Evolutionary conservation across 2,888 invertebrate species (phyloP), one percentile per base, ranked within the genome.

Genomic region (Mesorhabditis belari): DNA sequence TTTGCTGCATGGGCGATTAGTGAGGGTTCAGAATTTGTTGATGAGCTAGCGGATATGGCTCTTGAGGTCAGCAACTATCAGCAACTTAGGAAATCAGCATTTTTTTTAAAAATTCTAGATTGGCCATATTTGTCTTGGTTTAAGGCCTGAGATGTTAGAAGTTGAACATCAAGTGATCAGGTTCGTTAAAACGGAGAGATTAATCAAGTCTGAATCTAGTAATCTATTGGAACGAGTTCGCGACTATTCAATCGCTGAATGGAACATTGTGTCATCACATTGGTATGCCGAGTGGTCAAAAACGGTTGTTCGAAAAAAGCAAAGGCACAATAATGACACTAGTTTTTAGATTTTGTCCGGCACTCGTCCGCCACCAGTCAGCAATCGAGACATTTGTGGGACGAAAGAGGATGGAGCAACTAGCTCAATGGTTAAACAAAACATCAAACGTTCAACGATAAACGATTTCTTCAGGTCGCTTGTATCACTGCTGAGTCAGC

Each of bases 71-170:
- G 29, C 5, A n/a, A 19, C 35, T 29, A n/a, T 29, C 12, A 35
- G 5, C 2, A 56, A 35, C 19, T 9, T 29, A n/a, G n/a, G n/a
- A n/a, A n/a, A n/a, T n/a, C n/a, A n/a, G n/a, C n/a, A n/a, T n/a
- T n/a, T n/a, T n/a, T n/a, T n/a, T 21, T 28, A 27, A 4, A 56
- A 3, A 4, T 53, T 66, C 2, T 57, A 75, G 67, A 63, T 76
- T 24, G 75, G 73, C 9, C 71, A 76, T 58, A 70, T 76, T 58
- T 72, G 74, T 61, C 66, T 76, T n/a, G 76, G 76, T 27, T 60
- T 76, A 29, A 58, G 65, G 17, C 76, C 76, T 2, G 71, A 71
- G 62, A 57, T 63, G n/a, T 49, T 54, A 6, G 59, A 63, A 28
- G 44, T 66, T 23, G 69, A 71, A 24, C 26, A 65, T 23, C 59